Conservation (phyloP, 1,140 invertebrate species). For the Micrasema minimum region DNA sequence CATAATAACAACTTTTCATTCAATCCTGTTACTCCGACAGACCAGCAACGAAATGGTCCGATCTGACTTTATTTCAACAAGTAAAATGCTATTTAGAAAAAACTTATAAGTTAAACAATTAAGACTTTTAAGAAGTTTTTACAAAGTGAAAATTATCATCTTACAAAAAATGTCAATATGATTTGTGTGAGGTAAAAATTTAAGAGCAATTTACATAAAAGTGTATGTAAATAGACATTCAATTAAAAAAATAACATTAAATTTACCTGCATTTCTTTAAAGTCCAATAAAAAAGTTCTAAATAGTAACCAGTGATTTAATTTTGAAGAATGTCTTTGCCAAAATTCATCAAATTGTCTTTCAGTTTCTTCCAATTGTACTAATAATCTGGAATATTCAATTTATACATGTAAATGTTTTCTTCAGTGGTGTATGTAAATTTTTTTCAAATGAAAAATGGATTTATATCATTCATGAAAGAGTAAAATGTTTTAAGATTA, state of each 20-base stretch:
- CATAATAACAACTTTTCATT: constrained; percentile 38
- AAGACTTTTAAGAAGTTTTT: no score
- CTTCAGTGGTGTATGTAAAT: no score
- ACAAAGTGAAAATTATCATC: no score
- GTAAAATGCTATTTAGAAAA: not conserved
- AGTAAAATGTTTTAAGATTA: no score
- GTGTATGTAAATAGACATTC: no score
- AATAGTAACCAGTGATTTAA: constrained; percentile 90
- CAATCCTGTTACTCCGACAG: constrained; percentile 34
- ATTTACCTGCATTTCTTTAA: constrained; percentile 65
- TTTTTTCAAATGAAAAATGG: no score
- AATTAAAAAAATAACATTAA: constrained; percentile 14
- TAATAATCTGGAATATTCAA: constrained; percentile 74
- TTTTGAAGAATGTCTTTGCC: constrained; percentile 88
- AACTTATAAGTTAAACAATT: no score
- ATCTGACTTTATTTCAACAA: not conserved
- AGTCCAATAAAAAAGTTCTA: constrained; percentile 78
- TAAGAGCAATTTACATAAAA: no score
- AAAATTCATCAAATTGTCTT: constrained; percentile 92
- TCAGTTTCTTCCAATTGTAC: constrained; percentile 96
- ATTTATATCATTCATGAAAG: no score
- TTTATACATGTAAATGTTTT: constrained; percentile 20
- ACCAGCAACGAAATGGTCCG: not conserved
- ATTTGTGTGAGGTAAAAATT: no score
- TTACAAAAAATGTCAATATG: no score